Percentiles rank a stretch among this genome's conserved stretches.
These are phyloP conservation scores for Thunnus thynnus DNA, from an alignment of 2,113 vertebrate genomes.

Conservation along the genomic window DNA sequence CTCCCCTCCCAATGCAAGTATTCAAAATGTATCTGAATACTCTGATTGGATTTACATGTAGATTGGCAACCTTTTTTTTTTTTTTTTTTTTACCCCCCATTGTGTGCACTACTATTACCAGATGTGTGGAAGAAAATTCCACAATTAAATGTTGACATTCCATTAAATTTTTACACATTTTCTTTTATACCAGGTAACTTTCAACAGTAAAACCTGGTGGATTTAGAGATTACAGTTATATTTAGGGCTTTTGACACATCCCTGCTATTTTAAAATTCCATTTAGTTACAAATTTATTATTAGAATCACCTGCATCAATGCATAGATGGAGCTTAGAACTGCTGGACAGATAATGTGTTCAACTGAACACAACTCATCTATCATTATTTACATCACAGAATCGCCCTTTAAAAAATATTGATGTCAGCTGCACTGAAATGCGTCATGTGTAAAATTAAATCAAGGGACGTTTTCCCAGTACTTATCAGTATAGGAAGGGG, in stretches of 20 bases:
- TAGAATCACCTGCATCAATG: constrained; percentile 5
- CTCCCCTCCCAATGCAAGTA: neutral
- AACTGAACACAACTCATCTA: constrained; percentile 46
- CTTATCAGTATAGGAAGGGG: constrained; percentile 38
- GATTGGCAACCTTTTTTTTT: neutral
- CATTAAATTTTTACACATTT: constrained; percentile 45
- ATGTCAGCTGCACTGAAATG: constrained; percentile 63
- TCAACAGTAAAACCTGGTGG: constrained; percentile 17
- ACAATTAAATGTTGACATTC: constrained; percentile 73
- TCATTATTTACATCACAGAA: constrained; percentile 45
- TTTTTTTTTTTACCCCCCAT: constrained; percentile 16
- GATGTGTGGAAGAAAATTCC: constrained; percentile 27
- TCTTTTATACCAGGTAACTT: constrained; percentile 23
- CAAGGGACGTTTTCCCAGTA: constrained; percentile 28
- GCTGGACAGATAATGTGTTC: constrained; percentile 71
- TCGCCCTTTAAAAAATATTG: constrained; percentile 71
- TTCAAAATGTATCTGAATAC: constrained; percentile 15
- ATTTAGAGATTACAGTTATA: constrained; percentile 16
- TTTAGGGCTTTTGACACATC: constrained; percentile 55
- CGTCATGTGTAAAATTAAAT: constrained; percentile 37
- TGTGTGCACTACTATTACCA: constrained; percentile 26
- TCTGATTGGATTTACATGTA: constrained; percentile 21
- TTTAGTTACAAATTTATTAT: constrained; percentile 31
- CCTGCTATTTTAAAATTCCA: constrained; percentile 21
- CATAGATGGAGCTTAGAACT: constrained; percentile 66